A percentile compares a stretch with the other conserved stretches of the same genome.
Conservation (phyloP, 2,113 vertebrate species). For the Toxostoma redivivum region DNA sequence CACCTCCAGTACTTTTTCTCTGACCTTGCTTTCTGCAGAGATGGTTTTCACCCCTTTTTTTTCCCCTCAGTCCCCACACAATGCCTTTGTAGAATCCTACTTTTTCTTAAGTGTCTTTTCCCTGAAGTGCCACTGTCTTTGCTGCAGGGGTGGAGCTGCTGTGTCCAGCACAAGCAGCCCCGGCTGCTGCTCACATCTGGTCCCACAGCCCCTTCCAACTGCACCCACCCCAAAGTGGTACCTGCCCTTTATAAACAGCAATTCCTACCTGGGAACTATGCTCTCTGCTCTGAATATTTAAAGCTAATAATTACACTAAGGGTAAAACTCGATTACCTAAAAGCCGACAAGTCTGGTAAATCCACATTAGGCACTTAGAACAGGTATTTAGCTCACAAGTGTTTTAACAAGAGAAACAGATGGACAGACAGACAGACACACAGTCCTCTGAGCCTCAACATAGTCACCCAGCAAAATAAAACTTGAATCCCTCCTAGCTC, state of each 20-base stretch:
- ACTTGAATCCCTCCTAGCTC: neutral
- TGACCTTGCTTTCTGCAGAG: neutral
- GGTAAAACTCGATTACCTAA: neutral
- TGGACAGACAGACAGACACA: neutral
- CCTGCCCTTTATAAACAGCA: neutral
- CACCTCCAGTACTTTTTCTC: neutral
- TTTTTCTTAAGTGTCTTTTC: neutral
- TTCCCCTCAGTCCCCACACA: neutral
- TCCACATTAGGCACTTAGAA: neutral
- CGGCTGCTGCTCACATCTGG: neutral
- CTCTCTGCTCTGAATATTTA: neutral
- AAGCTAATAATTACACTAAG: neutral
- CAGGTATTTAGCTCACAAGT: neutral
- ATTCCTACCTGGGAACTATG: neutral
- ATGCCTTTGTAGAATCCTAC: neutral
- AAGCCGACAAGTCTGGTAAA: neutral
- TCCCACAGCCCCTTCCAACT: neutral
- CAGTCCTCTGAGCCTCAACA: neutral
- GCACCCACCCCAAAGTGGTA: neutral
- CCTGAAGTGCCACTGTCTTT: neutral
- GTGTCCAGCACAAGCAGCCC: neutral
- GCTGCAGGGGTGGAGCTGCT: accelerated
- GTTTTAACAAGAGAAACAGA: neutral
- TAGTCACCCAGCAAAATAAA: neutral
- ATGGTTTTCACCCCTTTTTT: neutral